phyloP scores from a whole-genome alignment of 2,888 invertebrate genomes.

The Heliconius sara region DNA sequence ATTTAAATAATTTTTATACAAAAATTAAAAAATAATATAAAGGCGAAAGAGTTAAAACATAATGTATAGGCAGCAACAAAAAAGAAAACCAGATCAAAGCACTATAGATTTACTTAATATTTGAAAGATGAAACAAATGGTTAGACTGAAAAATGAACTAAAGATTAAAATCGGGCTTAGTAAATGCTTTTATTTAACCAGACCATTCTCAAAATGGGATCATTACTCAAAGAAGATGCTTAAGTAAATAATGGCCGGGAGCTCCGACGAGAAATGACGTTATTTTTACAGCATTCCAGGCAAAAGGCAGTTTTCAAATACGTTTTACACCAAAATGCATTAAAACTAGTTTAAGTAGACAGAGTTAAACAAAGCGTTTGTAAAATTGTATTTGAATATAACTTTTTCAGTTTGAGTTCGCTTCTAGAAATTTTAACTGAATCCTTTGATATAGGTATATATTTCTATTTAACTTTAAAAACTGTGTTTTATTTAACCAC shows the following conservation, averaged over 20 bases:
- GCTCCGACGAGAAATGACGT: slow-evolving; percentile 28
- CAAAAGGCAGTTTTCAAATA: slow-evolving; percentile 11
- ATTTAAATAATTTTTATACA: too few species aligned
- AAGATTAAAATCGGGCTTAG: slow-evolving; percentile 23
- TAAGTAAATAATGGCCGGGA: slow-evolving; percentile 27
- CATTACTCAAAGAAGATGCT: slow-evolving; percentile 35
- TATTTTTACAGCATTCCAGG: slow-evolving; percentile 27
- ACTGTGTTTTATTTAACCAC: background rate
- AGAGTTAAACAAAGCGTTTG: slow-evolving; percentile 9
- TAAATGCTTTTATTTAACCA: slow-evolving; percentile 28
- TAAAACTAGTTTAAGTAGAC: slow-evolving; percentile 2
- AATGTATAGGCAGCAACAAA: background rate
- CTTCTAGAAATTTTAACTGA: background rate
- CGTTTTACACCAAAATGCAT: slow-evolving; percentile 14
- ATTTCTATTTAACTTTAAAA: background rate
- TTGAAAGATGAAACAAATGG: slow-evolving; percentile 9
- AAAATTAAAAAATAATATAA: background rate
- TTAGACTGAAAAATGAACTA: slow-evolving; percentile 19
- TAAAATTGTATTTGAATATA: slow-evolving; percentile 5
- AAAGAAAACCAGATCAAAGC: background rate
- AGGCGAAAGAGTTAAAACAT: background rate
- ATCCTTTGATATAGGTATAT: background rate
- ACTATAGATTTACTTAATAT: slow-evolving; percentile 2
- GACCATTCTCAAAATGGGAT: slow-evolving; percentile 30
- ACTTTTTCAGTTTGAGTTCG: background rate